Evolutionary conservation across 2,797 vertebrate genomes (phyloP), one percentile per base, ranked within the genome.

Genomic region (Sebastes alutus): DNA sequence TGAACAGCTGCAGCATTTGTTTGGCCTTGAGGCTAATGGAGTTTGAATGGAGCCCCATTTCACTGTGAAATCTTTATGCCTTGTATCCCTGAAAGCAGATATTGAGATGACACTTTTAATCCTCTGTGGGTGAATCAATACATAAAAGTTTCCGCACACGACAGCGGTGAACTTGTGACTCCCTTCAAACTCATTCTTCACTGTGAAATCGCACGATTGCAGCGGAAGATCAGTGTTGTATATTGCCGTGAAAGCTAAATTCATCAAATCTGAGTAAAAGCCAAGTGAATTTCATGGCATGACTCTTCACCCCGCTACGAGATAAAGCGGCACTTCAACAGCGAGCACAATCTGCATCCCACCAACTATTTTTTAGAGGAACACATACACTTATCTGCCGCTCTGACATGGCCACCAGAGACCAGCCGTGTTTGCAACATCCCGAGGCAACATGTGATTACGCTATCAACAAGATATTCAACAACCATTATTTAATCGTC

Each of bases 401-500:
- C 46, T 38, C n/a, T 10, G 4, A 79, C 25, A 30, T 72, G 29
- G 69, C 77, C 74, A 61, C 72, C 80, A 5, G 83, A 89, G 85
- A 88, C 71, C 80, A 1, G 66, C 61, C 68, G n/a, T 52, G 29
- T 69, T 49, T 32, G 49, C 73, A 70, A 38, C 74, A 64, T 81
- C 87, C 86, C 4, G 27, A 77, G 83, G 86, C 77, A 83, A 87
- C 87, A 14, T 89, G 75, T 82, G 83, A 90, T 93, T 88, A 88
- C 52, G 46, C 75, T 81, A 87, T 91, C 88, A 90, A 72, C 62
- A 8, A 60, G 78, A 65, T 86, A 84, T 82, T 88, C 88, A 88
- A 84, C 85, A 81, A 46, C 79, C 81, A 79, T 86, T 84, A 84
- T 91, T 90, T 87, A 80, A 88, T 77, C 89, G 88, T 90, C 87